Evolutionary conservation across 2,113 vertebrate genomes (phyloP), one percentile per base, ranked within the genome.

Genomic region (Erinaceus europaeus): DNA sequence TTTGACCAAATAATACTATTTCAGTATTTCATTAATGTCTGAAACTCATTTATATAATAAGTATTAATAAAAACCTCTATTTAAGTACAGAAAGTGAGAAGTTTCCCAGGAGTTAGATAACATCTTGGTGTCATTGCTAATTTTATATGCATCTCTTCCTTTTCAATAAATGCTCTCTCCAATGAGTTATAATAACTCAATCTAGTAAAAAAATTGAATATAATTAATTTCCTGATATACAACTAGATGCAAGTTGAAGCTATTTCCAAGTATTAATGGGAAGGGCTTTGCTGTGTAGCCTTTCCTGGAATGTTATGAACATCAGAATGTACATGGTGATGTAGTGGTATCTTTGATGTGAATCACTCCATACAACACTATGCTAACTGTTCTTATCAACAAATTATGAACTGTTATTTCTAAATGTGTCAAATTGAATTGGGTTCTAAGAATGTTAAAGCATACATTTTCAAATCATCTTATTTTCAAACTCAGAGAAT

Each of bases 401-500:
- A 82, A 67, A 48, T 61, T 67, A 23, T 11, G 36, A 40, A 15
- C 18, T 20, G 61, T 29, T 6, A 57, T 38, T 72, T 88, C 29
- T 83, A 72, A 52, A 29, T 52, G 9, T n/a, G 18, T 15, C 38
- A 89, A 25, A 29, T 38, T 40, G 27, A 77, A 48, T 88, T 23
- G 34, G 5, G 4, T 61, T 80, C 29, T 38, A 17, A 61, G 38
- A 71, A 23, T 64, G 5, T 17, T 44, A 29, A 11, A 20, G 23
- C 17, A 59, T 36, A n/a, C 10, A 55, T 88, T 82, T 92, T 81
- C 23, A 57, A 80, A 91, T 27, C 10, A 74, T 65, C 59, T 90
- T 65, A 59, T 40, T 88, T 86, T 90, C 78, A 67, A 79, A 84
- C 38, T 11, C 17, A 65, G 29, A 79, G 23, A 69, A 74, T 53